Evolutionary conservation across 2,797 vertebrate species (phyloP), one percentile per base, ranked within the genome.

Genomic region (Eulemur albifrons): DNA sequence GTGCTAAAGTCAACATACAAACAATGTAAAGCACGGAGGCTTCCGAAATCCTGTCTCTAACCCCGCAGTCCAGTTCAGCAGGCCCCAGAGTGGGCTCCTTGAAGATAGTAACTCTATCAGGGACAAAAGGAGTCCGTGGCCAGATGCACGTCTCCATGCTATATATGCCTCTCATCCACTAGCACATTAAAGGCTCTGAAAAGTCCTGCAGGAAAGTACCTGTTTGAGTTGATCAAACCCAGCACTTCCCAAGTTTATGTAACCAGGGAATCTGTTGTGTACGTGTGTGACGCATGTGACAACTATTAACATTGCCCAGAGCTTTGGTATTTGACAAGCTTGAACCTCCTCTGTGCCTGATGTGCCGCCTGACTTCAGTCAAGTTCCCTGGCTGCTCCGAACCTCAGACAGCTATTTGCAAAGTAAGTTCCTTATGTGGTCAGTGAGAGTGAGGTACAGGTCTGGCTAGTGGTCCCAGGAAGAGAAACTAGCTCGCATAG

Each of bases 391-490:
- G 43, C 38, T 23, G 20, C 14, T 81, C 17, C 23, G 86, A 82
- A 40, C n/a, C 48, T 80, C 93, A 90, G 43, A 32, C 23, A 20
- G 40, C 30, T 35, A 2, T 75, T 95, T 93, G 77, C 38, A 75
- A 84, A 85, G 45, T 35, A 70, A 90, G 52, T 72, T 93, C 57
- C 76, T 84, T 32, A 40, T 52, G 73, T 67, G 43, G 35, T 35
- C 10, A 45, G 10, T 25, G 35, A 82, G 59, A 88, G 70, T 15
- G 77, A 83, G 54, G 45, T 2, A 1, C 27, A 30, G 21, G 9
- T 57, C 77, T 92, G 93, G 18, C 54, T 69, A 70, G n/a, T 27
- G 35, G 52, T 32, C 40, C 65, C 32, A 5, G 32, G 27, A 40
- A 32, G 79, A 77, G 48, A 25, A 23, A 52, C 2, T 4, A 25